A percentile compares a stretch with the other conserved stretches of the same genome.
These are phyloP conservation scores for Criorhina ranunculi DNA, from an alignment of 2,888 invertebrate species.

Conservation along the genomic window DNA sequence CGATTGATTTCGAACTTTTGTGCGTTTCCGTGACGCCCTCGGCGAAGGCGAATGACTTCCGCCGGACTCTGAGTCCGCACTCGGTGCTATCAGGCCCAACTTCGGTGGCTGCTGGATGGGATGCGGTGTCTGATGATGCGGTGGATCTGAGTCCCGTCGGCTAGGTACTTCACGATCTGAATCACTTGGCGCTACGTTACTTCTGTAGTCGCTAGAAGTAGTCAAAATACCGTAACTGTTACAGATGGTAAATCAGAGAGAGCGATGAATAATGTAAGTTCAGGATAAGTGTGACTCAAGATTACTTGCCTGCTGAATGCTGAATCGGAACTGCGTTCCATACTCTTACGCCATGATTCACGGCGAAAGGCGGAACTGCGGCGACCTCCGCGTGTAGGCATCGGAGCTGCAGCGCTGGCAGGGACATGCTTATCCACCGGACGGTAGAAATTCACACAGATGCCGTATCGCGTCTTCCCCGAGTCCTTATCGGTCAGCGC, in stretches of 20 bases:
- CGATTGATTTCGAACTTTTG: constrained; percentile 95
- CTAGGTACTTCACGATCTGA: constrained; percentile 94
- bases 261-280: constrained; percentile 3
- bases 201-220: constrained; percentile 94
- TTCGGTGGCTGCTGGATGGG: constrained; percentile 85
- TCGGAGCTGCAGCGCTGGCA: constrained; percentile 71
- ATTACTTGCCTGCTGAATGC: constrained; percentile 94
- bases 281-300: neutral
- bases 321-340: constrained; percentile 96
- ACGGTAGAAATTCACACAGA: constrained; percentile 99
- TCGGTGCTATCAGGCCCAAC: constrained; percentile 88
- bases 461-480: constrained; percentile 96
- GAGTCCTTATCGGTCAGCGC: constrained; percentile 99
- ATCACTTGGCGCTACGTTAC: constrained; percentile 95
- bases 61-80: constrained; percentile 93
- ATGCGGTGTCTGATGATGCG: constrained; percentile 81
- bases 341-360: constrained; percentile 95
- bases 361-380: constrained; percentile 88
- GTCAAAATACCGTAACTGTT: constrained; percentile 85
- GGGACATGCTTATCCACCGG: constrained; percentile 90
- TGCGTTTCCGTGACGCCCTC: constrained; percentile 91
- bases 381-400: constrained; percentile 81
- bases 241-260: constrained; percentile 78
- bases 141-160: constrained; percentile 88
- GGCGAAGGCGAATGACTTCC: constrained; percentile 95